A percentile compares a stretch with the other conserved stretches of the same genome.
Evolutionary conservation across 2,113 vertebrate genomes (phyloP).

Genomic region (Percopsis transmontana): DNA sequence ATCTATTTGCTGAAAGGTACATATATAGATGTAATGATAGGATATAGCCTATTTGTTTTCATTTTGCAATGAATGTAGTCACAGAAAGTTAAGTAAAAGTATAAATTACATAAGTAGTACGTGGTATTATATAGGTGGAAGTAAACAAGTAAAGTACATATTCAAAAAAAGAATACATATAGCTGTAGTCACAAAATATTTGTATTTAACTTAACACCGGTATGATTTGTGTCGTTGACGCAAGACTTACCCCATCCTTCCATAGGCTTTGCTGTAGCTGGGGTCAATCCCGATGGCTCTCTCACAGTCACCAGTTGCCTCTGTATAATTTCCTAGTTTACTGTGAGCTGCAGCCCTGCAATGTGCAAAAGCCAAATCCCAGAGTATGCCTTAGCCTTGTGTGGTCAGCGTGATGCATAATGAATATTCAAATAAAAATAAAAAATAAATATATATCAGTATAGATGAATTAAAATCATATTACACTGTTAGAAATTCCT

Average conservation of each 20-base stretch:
- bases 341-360: slow-evolving; percentile 94
- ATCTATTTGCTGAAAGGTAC: too few species aligned
- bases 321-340: slow-evolving; percentile 90
- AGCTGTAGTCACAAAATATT: too few species aligned
- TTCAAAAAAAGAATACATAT: too few species aligned
- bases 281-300: slow-evolving; percentile 93
- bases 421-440: background rate
- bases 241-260: slow-evolving; percentile 92
- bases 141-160: too few species aligned
- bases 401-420: background rate
- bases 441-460: background rate
- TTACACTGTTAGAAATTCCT: background rate
- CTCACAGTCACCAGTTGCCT: slow-evolving; percentile 92
- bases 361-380: slow-evolving; percentile 16
- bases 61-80: too few species aligned
- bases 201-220: background rate
- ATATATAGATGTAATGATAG: too few species aligned
- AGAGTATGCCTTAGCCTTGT: background rate
- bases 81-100: too few species aligned
- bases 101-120: too few species aligned
- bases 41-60: too few species aligned
- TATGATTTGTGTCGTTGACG: background rate
- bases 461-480: too few species aligned
- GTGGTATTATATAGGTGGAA: too few species aligned
- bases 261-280: slow-evolving; percentile 96